Percentiles rank a stretch among this genome's conserved stretches.
phyloP scores from a whole-genome alignment of 2,113 vertebrate genomes.

The Onychostoma macrolepis region DNA sequence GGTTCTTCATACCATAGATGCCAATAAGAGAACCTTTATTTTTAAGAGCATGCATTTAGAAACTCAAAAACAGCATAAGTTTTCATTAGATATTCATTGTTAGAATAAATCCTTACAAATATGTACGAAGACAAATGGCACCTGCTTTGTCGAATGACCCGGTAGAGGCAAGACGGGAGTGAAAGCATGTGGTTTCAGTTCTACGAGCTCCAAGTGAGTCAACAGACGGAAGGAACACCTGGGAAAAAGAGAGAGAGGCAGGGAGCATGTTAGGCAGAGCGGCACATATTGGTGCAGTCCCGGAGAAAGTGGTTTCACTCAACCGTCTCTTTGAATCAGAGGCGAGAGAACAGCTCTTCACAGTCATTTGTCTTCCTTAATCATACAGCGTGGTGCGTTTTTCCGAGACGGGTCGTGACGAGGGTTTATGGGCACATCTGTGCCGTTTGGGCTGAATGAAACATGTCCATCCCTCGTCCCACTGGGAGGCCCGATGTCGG shows the following conservation, averaged over 20 bases:
- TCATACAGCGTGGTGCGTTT: slow-evolving; percentile 45
- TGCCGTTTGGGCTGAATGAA: slow-evolving; percentile 41
- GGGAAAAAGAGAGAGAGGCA: slow-evolving; percentile 52
- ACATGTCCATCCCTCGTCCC: slow-evolving; percentile 45
- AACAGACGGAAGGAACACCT: slow-evolving; percentile 60
- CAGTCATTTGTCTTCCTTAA: slow-evolving; percentile 60
- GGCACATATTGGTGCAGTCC: slow-evolving; percentile 46
- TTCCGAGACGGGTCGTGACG: slow-evolving; percentile 28
- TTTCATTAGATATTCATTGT: background rate
- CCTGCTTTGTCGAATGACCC: background rate
- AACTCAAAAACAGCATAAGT: background rate
- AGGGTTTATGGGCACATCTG: slow-evolving; percentile 39
- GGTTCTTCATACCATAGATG: background rate
- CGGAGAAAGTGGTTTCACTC: slow-evolving; percentile 58
- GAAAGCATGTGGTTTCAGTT: slow-evolving; percentile 58
- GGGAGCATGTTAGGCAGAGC: slow-evolving; percentile 49
- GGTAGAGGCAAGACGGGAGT: slow-evolving; percentile 42
- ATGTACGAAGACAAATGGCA: background rate
- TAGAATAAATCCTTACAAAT: background rate
- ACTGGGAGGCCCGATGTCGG: background rate
- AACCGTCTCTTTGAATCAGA: slow-evolving; percentile 60
- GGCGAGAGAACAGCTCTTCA: slow-evolving; percentile 52
- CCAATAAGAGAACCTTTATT: too few species aligned
- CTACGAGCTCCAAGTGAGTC: slow-evolving; percentile 59
- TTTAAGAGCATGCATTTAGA: background rate